Base-by-base conservation (phyloP, 2,888 invertebrate genomes). In the Cacoxenus indagator region DNA sequence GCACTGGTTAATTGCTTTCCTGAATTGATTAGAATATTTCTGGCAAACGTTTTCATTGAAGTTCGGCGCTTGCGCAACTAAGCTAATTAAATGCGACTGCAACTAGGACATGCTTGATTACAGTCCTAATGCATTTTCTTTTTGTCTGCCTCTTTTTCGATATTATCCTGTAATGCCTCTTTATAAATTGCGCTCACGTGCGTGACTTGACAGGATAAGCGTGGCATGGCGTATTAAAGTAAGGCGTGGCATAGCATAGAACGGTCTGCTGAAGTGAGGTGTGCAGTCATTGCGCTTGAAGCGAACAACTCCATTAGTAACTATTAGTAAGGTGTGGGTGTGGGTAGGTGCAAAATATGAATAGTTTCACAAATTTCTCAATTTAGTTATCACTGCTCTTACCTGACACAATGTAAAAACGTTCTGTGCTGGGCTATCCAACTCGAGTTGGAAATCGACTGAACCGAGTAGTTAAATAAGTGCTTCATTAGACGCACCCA, bases 41-140 rank as follows among this genome's bases (percentile, higher is more conserved):
- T 75, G 65, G 65, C 27, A 64, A 66, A 68, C 73, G 75, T 37
- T 37, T 37, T 37, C 37, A 14, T 37, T 37, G 14, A 37, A 37
- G 37, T 37, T 37, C 9, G 14, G 69, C 72, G 75, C 80, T 81
- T 77, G 81, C 81, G 81, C 77, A 67, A 65, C 79, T 71, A 81
- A 80, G 78, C 76, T 65, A 79, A 79, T 79, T 81, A 81, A 73
- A 81, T 78, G 79, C 78, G 19, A 17, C n/a, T 48, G 48, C 48
- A 6, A n/a, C 19, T 48, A 48, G n/a, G n/a, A 17, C 5, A 48
- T n/a, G 48, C 48, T 48, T 19, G n/a, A 48, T 19, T 48, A 48
- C 11, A 48, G 8, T 48, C 6, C 17, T 48, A 48, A 17, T 48
- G 48, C 48, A 5, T 48, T 48, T 48, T 48, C 55, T 14, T 54